Percentiles rank a stretch among this genome's conserved stretches.
These are phyloP conservation scores for Raja brachyura DNA, from an alignment of 2,113 vertebrate genomes.

Conservation along the genomic window DNA sequence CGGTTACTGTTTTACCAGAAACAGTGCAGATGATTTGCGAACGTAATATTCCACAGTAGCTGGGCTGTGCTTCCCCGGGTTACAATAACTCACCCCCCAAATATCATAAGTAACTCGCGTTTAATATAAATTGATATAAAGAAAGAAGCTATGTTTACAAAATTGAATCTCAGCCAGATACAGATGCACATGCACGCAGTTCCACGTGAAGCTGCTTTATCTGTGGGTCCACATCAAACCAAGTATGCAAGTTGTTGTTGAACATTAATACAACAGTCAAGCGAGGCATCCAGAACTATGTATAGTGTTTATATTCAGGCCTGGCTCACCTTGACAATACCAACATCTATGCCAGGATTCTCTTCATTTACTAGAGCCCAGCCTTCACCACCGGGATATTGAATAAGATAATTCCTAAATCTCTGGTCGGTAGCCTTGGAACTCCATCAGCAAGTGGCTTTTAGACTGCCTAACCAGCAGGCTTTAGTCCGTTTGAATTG, in stretches of 20 bases:
- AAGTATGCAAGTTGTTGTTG: neutral
- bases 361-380: too few relatives aligned
- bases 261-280: neutral
- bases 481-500: too few relatives aligned
- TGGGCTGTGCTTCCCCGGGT: neutral
- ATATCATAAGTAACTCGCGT: neutral
- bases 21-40: neutral
- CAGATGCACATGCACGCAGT: neutral
- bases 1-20: neutral
- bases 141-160: neutral
- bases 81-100: neutral
- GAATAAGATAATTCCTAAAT: too few relatives aligned
- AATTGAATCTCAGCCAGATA: neutral
- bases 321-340: too few relatives aligned
- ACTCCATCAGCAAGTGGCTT: too few relatives aligned
- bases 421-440: too few relatives aligned
- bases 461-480: too few relatives aligned
- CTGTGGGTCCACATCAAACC: neutral
- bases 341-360: too few relatives aligned
- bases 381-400: too few relatives aligned
- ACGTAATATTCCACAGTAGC: neutral
- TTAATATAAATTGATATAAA: neutral
- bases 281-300: neutral
- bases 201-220: neutral
- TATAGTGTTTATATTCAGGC: neutral